Percentiles rank a stretch among this genome's conserved stretches.
phyloP scores from a whole-genome alignment of 2,888 invertebrate genomes.

The Merodon equestris region DNA sequence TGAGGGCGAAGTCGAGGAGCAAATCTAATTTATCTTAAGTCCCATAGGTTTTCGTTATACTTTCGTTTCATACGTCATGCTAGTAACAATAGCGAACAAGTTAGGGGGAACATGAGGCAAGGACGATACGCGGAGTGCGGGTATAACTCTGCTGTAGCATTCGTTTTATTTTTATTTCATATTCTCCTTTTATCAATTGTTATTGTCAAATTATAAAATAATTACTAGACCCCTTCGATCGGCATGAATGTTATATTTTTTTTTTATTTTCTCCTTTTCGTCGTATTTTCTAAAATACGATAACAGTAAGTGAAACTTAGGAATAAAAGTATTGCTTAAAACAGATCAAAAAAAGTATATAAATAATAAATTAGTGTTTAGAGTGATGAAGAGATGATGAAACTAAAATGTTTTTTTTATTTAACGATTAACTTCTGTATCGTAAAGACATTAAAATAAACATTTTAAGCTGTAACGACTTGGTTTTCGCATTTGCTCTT shows the following conservation, averaged over 20 bases:
- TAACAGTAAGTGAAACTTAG: conserved; percentile 31
- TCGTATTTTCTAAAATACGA: conserved; percentile 26
- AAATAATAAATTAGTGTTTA: conserved; percentile 37
- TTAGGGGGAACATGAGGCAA: not conserved
- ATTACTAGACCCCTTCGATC: too few species aligned
- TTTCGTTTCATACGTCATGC: not conserved
- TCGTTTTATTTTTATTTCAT: conserved; percentile 1
- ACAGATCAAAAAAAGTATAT: too few species aligned
- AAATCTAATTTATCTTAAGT: conserved; percentile 40
- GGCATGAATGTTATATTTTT: too few species aligned
- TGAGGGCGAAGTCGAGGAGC: conserved; percentile 49
- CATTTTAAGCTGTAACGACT: conserved; percentile 44
- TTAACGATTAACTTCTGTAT: conserved; percentile 49
- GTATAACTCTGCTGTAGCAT: not conserved
- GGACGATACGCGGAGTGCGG: not conserved
- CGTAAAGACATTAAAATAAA: conserved; percentile 65
- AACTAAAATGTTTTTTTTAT: conserved; percentile 48
- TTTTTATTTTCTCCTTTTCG: conserved; percentile 6
- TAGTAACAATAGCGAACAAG: conserved; percentile 25
- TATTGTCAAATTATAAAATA: conserved; percentile 14
- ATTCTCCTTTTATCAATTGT: conserved; percentile 31
- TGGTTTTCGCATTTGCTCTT: too few species aligned
- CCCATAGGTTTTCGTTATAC: not conserved
- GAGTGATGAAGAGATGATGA: conserved; percentile 19
- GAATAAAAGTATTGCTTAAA: conserved; percentile 33